Evolutionary conservation across 2,113 vertebrate genomes (phyloP).

Genomic region (Notothenia coriiceps): DNA sequence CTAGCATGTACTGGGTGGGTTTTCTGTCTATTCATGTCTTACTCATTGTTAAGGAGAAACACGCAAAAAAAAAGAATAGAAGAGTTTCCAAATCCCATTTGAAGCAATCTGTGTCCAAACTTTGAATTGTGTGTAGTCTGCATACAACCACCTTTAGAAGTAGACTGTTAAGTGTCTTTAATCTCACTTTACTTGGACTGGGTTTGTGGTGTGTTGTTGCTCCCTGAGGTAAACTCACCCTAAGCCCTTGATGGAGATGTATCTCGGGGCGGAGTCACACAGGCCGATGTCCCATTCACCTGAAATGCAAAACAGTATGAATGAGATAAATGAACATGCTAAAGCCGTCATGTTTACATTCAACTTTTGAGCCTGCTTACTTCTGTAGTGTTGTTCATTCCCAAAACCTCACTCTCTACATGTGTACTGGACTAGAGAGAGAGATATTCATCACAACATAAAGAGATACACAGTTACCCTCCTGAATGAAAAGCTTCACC

Average conservation of each 20-base stretch:
- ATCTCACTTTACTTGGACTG: not conserved
- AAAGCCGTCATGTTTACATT: not conserved
- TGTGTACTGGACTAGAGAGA: not conserved
- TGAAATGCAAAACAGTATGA: slow-evolving; percentile 47
- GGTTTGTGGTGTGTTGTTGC: not conserved
- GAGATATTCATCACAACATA: not conserved
- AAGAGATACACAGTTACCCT: slow-evolving; percentile 74
- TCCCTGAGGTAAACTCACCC: slow-evolving; percentile 80
- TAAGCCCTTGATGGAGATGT: slow-evolving; percentile 87
- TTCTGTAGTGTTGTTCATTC: not conserved
- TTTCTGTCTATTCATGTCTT: too few relatives aligned
- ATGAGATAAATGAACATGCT: not conserved
- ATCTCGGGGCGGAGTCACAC: slow-evolving; percentile 74
- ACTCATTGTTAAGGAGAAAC: too few relatives aligned
- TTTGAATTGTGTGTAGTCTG: too few relatives aligned
- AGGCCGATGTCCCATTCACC: slow-evolving; percentile 87
- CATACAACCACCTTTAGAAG: too few relatives aligned
- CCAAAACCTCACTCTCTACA: not conserved
- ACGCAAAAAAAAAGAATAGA: too few relatives aligned
- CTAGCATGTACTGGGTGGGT: not conserved
- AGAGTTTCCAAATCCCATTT: too few relatives aligned
- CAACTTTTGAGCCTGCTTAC: not conserved
- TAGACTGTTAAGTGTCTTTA: not conserved
- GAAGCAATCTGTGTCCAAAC: too few relatives aligned
- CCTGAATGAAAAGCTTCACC: slow-evolving; percentile 89